Evolutionary conservation across 2,113 vertebrate genomes (phyloP).

Genomic region (Cercopithecus mona): DNA sequence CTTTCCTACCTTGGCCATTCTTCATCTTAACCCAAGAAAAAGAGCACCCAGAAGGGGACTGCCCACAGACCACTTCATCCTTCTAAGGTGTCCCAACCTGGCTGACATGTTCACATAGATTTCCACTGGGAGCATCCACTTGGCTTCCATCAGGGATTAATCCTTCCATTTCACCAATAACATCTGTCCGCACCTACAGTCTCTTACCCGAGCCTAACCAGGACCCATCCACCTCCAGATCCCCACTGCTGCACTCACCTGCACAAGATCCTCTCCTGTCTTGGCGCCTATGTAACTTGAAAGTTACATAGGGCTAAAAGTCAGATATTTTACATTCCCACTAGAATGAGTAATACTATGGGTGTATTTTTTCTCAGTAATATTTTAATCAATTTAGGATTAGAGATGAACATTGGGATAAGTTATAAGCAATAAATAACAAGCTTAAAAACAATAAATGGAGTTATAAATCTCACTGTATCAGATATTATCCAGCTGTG

Average conservation of each 20-base stretch:
- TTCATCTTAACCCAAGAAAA: neutral
- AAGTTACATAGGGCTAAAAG: neutral
- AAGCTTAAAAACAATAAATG: neutral
- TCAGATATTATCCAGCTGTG: neutral
- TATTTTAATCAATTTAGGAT: neutral
- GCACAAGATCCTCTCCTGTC: too few species aligned
- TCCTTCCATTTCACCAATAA: neutral
- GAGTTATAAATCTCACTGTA: neutral
- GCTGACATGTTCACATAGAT: neutral
- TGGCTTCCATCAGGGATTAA: neutral
- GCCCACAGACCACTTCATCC: neutral
- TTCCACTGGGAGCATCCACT: neutral
- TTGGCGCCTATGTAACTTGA: neutral
- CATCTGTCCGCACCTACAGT: neutral
- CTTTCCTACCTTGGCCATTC: neutral
- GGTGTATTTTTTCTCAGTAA: neutral
- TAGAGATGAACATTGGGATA: neutral
- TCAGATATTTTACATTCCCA: neutral
- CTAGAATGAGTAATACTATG: neutral
- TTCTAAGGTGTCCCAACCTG: neutral
- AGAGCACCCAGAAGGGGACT: neutral
- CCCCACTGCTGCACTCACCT: neutral
- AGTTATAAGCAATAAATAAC: constrained; percentile 1
- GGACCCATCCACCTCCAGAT: fast-evolving
- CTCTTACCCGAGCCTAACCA: neutral